Evolutionary conservation across 2,888 invertebrate species (phyloP).

Genomic region (Iselma pallidipennis): DNA sequence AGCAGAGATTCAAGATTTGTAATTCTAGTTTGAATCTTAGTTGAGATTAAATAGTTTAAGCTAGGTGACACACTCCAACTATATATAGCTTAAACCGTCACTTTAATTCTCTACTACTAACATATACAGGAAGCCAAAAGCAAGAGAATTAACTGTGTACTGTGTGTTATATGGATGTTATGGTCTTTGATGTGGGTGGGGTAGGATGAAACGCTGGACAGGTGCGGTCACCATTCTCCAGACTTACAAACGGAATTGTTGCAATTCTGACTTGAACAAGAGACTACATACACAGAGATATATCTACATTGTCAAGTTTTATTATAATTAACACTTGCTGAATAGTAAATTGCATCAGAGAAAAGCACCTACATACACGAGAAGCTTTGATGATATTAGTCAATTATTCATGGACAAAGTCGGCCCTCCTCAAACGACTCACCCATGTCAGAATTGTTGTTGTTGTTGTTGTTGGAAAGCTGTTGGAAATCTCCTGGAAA

Average conservation of each 20-base stretch:
- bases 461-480: too few relatives aligned
- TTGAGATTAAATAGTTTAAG: not conserved
- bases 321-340: constrained; percentile 37
- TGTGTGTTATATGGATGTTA: constrained; percentile 12
- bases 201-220: constrained; percentile 48
- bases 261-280: constrained; percentile 47
- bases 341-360: constrained; percentile 25
- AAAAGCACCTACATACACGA: too few relatives aligned
- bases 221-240: constrained; percentile 46
- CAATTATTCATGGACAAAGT: constrained; percentile 25
- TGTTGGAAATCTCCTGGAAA: not conserved
- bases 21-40: not conserved
- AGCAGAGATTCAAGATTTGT: not conserved
- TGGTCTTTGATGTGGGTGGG: constrained; percentile 45
- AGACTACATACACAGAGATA: constrained; percentile 31
- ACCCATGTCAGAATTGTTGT: not conserved
- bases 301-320: constrained; percentile 52
- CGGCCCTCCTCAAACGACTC: not conserved
- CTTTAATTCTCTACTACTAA: constrained; percentile 2
- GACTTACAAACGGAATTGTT: constrained; percentile 55
- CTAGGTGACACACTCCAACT: constrained; percentile 1
- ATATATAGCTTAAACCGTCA: constrained; percentile 20
- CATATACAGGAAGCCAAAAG: constrained; percentile 15
- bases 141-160: constrained; percentile 19
- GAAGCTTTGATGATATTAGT: constrained; percentile 32